Evolutionary conservation across 1,140 invertebrate genomes (phyloP).

Genomic region (Microplitis demolitor): DNA sequence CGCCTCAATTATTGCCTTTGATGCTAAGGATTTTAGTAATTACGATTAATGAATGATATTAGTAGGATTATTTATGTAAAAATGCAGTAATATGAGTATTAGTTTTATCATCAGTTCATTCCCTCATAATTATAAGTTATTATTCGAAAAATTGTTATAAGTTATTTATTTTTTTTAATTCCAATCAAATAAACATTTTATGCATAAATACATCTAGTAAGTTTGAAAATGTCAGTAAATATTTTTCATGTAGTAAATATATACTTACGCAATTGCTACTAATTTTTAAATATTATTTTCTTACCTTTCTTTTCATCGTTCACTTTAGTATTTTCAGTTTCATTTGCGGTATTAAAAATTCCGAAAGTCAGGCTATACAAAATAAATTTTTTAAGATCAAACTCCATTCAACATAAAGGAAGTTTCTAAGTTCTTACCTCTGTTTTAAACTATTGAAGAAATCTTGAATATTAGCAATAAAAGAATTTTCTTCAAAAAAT

Average conservation of each 20-base stretch:
- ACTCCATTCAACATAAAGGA: background rate
- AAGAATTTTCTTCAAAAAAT: conserved; percentile 70
- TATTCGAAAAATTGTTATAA: background rate
- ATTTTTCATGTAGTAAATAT: conserved; percentile 42
- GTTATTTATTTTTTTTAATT: background rate
- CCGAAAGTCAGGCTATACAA: background rate
- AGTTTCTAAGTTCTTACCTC: conserved; percentile 41
- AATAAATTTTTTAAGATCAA: background rate
- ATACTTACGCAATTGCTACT: conserved; percentile 40
- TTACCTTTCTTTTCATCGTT: conserved; percentile 44
- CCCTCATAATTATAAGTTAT: too few species aligned
- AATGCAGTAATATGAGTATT: background rate
- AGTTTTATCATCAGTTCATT: too few species aligned
- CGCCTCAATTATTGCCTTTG: conserved; percentile 52
- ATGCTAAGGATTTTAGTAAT: conserved; percentile 39
- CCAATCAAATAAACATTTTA: too few species aligned
- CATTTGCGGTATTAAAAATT: conserved; percentile 27
- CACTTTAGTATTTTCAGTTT: background rate
- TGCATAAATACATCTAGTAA: too few species aligned
- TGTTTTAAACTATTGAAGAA: conserved; percentile 47
- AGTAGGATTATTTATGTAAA: conserved; percentile 6
- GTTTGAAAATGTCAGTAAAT: too few species aligned
- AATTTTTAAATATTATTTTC: conserved; percentile 32
- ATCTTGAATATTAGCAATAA: conserved; percentile 49
- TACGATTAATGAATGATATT: conserved; percentile 7